Evolutionary conservation across 2,888 invertebrate genomes (phyloP).

Genomic region (Periphyllus acericola): DNA sequence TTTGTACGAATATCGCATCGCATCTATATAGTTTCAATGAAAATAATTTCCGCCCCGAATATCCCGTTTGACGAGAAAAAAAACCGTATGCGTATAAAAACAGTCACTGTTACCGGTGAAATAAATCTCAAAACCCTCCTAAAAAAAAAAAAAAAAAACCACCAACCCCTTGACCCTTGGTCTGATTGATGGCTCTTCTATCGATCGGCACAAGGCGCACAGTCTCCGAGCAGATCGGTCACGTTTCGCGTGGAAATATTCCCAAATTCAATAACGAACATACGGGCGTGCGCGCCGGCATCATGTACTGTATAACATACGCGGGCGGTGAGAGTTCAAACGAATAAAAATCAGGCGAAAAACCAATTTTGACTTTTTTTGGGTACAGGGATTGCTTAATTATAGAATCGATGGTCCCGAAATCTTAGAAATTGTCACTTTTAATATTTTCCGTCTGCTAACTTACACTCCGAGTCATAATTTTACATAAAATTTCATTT

Average conservation of each 20-base stretch:
- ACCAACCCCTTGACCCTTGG: not conserved
- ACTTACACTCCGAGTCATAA: too few species aligned
- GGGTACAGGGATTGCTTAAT: too few species aligned
- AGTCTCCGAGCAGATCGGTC: not conserved
- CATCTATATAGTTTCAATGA: not conserved
- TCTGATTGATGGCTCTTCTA: conserved; percentile 1
- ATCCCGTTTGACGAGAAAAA: not conserved
- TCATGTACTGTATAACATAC: too few species aligned
- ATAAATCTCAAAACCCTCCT: conserved; percentile 6
- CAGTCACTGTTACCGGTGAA: not conserved
- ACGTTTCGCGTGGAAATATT: not conserved
- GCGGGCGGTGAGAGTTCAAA: too few species aligned
- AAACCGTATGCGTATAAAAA: not conserved
- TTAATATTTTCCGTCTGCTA: too few species aligned
- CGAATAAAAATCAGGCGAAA: too few species aligned
- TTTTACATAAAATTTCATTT: too few species aligned
- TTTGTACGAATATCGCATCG: not conserved
- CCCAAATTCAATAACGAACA: too few species aligned
- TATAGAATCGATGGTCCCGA: too few species aligned
- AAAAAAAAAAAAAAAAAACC: not conserved
- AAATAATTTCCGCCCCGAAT: not conserved
- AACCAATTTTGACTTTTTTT: too few species aligned
- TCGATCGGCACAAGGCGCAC: not conserved
- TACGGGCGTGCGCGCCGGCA: too few species aligned
- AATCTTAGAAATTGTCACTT: too few species aligned